Percentiles rank a stretch among this genome's conserved stretches.
phyloP scores from a whole-genome alignment of 2,797 vertebrate species.

The Channallabes apus region DNA sequence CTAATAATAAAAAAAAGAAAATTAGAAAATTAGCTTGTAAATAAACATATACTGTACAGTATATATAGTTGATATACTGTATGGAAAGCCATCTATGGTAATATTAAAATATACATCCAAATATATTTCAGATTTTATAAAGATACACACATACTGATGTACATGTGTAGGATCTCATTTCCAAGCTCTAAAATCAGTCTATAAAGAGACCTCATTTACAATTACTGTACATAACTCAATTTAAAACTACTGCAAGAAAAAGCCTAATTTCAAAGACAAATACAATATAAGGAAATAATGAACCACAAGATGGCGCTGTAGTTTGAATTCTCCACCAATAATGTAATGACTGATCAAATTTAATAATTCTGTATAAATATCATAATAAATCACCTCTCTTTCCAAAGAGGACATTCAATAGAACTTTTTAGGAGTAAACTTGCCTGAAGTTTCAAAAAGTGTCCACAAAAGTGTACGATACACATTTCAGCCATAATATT shows the following conservation, averaged over 20 bases:
- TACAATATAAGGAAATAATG: background rate
- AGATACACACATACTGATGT: background rate
- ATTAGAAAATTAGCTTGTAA: too few species aligned
- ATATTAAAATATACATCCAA: too few species aligned
- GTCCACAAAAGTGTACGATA: background rate
- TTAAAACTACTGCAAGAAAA: background rate
- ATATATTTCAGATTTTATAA: background rate
- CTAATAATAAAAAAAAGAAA: too few species aligned
- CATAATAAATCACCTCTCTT: background rate
- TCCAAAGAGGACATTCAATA: background rate
- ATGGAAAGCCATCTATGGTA: too few species aligned
- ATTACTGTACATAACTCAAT: too few species aligned
- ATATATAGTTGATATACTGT: too few species aligned
- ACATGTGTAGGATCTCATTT: background rate
- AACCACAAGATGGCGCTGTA: constrained; percentile 23
- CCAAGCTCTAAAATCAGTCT: background rate
- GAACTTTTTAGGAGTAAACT: background rate
- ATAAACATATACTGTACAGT: too few species aligned
- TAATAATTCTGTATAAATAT: background rate
- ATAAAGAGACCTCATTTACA: background rate
- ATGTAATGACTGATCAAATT: background rate
- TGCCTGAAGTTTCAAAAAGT: background rate
- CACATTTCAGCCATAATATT: background rate
- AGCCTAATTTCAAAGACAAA: too few species aligned
- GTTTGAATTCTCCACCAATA: background rate